phyloP scores from a whole-genome alignment of 2,888 invertebrate species.

The Pyrgus malvae region DNA sequence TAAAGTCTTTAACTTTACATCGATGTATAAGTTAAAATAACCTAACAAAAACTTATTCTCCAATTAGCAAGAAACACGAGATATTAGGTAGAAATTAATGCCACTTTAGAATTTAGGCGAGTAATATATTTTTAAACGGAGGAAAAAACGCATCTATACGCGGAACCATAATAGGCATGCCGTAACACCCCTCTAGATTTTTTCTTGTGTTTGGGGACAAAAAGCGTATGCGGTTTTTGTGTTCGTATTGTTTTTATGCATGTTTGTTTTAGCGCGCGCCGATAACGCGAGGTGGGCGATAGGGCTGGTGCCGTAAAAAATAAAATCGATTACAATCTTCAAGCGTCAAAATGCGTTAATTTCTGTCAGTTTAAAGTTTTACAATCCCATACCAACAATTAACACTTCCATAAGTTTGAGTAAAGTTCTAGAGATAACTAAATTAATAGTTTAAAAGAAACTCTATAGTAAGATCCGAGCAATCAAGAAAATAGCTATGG shows the following conservation, averaged over 20 bases:
- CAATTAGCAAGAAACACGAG: constrained; percentile 8
- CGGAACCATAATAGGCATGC: constrained; percentile 16
- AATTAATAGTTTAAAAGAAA: background rate
- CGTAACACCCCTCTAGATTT: constrained; percentile 64
- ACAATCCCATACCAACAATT: no score
- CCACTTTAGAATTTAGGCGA: background rate
- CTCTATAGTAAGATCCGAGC: background rate
- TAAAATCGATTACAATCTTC: background rate
- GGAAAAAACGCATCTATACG: constrained; percentile 11
- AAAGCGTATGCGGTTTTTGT: constrained; percentile 65
- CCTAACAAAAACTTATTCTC: constrained; percentile 2
- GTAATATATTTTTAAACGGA: constrained; percentile 8
- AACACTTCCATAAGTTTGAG: no score
- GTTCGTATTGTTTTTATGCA: constrained; percentile 54
- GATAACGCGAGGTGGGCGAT: constrained; percentile 48
- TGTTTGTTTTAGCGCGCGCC: constrained; percentile 71
- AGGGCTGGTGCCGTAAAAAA: constrained; percentile 29
- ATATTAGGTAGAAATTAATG: constrained; percentile 1
- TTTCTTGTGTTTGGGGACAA: constrained; percentile 59
- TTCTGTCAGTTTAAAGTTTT: no score
- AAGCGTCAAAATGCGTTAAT: no score
- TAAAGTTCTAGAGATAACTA: no score
- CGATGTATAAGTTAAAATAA: background rate
- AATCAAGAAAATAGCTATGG: background rate
- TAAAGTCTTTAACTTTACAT: no score